Conservation (phyloP, 2,797 vertebrate genomes). For the Rachycentron canadum region DNA sequence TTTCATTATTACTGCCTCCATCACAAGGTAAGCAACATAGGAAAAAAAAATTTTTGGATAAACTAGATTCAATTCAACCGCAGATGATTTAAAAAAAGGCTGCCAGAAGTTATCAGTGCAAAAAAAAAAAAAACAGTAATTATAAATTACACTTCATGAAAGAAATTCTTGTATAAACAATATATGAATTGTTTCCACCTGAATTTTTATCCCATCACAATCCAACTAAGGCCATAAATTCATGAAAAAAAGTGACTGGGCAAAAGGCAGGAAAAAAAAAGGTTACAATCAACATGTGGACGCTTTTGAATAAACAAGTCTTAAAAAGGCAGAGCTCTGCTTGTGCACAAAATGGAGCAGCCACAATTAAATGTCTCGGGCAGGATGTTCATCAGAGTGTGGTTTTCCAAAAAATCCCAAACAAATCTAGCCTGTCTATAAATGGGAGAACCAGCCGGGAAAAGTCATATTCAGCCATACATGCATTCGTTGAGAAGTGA, state of each 20-base stretch:
- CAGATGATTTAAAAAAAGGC: neutral
- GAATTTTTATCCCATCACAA: neutral
- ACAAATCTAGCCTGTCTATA: constrained; percentile 75
- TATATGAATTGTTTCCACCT: constrained; percentile 11
- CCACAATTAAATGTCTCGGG: constrained; percentile 81
- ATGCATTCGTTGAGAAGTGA: constrained; percentile 38
- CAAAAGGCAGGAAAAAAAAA: constrained; percentile 51
- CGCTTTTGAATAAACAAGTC: constrained; percentile 79
- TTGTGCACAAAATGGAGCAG: constrained; percentile 74
- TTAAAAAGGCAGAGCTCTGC: constrained; percentile 72
- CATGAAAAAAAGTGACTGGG: constrained; percentile 19
- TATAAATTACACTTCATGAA: neutral
- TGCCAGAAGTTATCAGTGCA: neutral
- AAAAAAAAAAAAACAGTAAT: neutral
- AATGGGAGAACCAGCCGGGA: constrained; percentile 65
- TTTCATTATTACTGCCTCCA: constrained; percentile 32
- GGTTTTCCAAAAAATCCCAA: constrained; percentile 80
- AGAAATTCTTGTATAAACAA: neutral
- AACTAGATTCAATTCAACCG: neutral
- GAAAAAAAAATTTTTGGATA: neutral
- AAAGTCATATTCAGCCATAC: constrained; percentile 70
- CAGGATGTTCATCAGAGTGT: constrained; percentile 86
- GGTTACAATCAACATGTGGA: constrained; percentile 79
- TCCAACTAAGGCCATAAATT: constrained; percentile 14
- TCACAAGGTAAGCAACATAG: neutral